These are phyloP conservation scores for Cheilosia pagana DNA, from an alignment of 2,888 invertebrate genomes.

Conservation along the genomic window DNA sequence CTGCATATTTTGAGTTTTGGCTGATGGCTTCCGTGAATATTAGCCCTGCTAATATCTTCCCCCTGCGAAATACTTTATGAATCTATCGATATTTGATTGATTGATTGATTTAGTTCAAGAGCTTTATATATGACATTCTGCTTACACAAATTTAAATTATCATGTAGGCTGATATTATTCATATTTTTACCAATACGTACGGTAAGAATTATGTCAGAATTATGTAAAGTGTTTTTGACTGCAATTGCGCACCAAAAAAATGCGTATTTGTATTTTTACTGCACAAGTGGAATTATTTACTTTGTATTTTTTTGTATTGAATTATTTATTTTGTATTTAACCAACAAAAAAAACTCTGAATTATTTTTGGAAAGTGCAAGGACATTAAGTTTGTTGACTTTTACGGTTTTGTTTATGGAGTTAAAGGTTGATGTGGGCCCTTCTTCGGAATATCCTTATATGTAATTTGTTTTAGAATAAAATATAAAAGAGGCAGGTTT, in stretches of 20 bases:
- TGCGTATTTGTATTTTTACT: neutral
- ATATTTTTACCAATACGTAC: neutral
- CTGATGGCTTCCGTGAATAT: neutral
- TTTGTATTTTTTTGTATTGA: neutral
- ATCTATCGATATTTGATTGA: slow-evolving; percentile 1
- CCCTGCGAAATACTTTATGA: neutral
- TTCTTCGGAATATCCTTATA: no score
- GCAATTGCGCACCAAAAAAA: neutral
- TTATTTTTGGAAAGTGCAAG: neutral
- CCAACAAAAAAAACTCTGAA: no score
- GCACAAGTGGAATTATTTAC: no score
- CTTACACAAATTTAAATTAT: neutral
- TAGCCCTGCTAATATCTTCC: neutral
- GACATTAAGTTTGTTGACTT: no score
- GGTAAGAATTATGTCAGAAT: neutral
- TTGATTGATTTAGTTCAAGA: slow-evolving; percentile 7
- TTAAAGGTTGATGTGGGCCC: no score
- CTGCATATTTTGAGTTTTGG: neutral
- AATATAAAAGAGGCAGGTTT: no score
- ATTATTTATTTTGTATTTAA: no score
- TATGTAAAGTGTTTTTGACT: neutral
- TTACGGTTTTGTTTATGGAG: no score
- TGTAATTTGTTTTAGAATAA: no score
- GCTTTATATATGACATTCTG: neutral
- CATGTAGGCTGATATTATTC: neutral